phyloP scores from a whole-genome alignment of 1,140 invertebrate genomes.

The Papilio polytes region DNA sequence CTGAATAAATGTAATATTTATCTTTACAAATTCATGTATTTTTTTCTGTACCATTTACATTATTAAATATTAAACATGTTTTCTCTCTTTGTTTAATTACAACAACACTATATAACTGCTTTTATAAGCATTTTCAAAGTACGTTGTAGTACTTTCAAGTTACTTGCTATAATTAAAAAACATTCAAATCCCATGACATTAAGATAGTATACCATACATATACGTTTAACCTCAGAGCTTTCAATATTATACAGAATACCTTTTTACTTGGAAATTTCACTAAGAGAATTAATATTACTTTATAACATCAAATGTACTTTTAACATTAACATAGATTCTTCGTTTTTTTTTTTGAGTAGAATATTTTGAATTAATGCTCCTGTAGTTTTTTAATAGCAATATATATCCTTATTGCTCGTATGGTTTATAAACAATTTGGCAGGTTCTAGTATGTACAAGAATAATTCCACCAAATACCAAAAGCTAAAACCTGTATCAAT shows the following conservation, averaged over 20 bases:
- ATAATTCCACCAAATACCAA: background rate
- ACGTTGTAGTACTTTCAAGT: background rate
- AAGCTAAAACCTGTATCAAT: background rate
- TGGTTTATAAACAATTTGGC: background rate
- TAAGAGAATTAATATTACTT: background rate
- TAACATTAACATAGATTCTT: background rate
- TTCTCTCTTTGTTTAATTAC: background rate
- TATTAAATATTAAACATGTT: background rate
- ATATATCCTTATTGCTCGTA: background rate
- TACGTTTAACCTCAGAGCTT: background rate
- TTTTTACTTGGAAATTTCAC: background rate
- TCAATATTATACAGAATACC: background rate
- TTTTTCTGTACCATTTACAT: background rate
- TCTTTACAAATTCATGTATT: conserved; percentile 5
- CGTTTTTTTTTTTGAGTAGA: background rate
- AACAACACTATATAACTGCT: background rate
- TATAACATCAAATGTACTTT: no score
- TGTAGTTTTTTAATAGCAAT: background rate
- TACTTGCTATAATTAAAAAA: no score
- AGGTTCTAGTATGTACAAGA: background rate
- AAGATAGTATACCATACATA: background rate
- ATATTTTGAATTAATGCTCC: background rate
- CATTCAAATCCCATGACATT: background rate
- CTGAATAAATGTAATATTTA: background rate
- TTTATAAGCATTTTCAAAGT: background rate